These are phyloP conservation scores for human DNA, from an alignment of 2,113 vertebrate species.

Conservation along the genomic window GRCh38 chr2:64918001-64918500, in stretches of 20 bases:
- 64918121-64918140: background rate
- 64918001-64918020: slow-evolving; percentile 49
- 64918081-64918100: background rate
- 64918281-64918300: too few species aligned
- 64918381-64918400: too few species aligned
- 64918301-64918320: too few species aligned
- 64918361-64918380: too few species aligned
- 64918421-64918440: too few species aligned
- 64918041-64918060: slow-evolving; percentile 15
- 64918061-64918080: slow-evolving; percentile 9
- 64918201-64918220: background rate
- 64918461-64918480: too few species aligned
- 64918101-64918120: background rate
- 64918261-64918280: background rate
- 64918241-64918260: too few species aligned
- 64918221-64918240: background rate
- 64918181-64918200: background rate
- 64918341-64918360: too few species aligned
- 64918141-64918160: background rate
- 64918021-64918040: slow-evolving; percentile 32
- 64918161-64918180: background rate
- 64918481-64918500: too few species aligned
- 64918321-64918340: too few species aligned
- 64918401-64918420: too few species aligned
- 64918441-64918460: too few species aligned